Evolutionary conservation across 2,888 invertebrate genomes (phyloP), one percentile per base, ranked within the genome.

Genomic region (Ophioninae sp.): DNA sequence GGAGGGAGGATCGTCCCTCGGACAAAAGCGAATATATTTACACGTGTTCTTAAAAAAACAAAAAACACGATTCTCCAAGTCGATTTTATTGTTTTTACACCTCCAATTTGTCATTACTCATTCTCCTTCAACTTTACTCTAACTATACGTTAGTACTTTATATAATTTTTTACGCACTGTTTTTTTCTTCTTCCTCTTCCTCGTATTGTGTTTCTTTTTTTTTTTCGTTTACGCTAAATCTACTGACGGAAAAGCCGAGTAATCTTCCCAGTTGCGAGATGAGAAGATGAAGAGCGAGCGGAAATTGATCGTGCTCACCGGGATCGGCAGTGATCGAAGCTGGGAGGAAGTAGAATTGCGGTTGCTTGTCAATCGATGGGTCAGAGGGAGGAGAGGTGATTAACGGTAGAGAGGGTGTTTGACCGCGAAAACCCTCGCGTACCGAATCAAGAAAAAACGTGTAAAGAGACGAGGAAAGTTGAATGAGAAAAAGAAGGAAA

Each of bases 21-120:
- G 82, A 83, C 85, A 87, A 81, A 89, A 90, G 88, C 90, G 85
- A 79, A 82, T 59, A 22, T 90, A 89, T 90, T 83, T 88, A 89
- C 89, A 88, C 84, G 73, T 69, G 85, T 59, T 7, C 67, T 22
- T 56, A 30, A 81, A 83, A 78, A 79, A 30, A 61, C 13, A 69
- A 44, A 81, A 83, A 75, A 79, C 82, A 79, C 77, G 80, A 72
- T 80, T 83, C 65, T 59, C 37, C 71, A 51, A 65, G 30, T 80
- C 83, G 81, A 74, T 75, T 85, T 79, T 83, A 82, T 82, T 73
- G 37, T 81, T 72, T 78, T 79, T 74, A 39, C 69, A 75, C 67
- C 69, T 71, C 79, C 68, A 69, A 73, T 81, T 69, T 78, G 30
- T 59, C 23, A 8, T 80, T 83, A 58, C 74, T 75, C 65, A 74